A percentile compares a stretch with the other conserved stretches of the same genome.
phyloP scores from a whole-genome alignment of 2,888 invertebrate species.

The Eilema griseolum region DNA sequence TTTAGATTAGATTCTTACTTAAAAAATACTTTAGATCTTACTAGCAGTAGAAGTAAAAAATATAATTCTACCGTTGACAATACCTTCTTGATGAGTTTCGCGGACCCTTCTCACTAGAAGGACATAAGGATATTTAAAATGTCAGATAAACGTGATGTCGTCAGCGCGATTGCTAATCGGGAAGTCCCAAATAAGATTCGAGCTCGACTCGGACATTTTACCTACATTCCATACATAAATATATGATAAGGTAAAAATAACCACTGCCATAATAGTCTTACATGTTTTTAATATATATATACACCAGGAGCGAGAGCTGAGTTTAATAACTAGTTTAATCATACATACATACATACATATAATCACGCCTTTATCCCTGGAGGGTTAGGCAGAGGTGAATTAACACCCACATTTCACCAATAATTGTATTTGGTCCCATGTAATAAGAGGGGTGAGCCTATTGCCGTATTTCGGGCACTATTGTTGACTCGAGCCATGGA shows the following conservation, averaged over 20 bases:
- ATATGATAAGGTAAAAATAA: background rate
- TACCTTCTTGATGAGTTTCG: slow-evolving; percentile 1
- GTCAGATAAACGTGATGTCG: background rate
- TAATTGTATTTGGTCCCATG: too few relatives aligned
- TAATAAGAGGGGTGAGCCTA: too few relatives aligned
- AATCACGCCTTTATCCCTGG: too few relatives aligned
- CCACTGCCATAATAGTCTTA: background rate
- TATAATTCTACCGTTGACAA: background rate
- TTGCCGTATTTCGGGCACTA: too few relatives aligned
- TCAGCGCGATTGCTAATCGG: slow-evolving; percentile 3
- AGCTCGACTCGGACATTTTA: too few relatives aligned
- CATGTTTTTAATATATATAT: background rate
- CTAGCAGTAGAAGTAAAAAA: background rate
- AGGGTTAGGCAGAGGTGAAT: too few relatives aligned
- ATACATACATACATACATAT: too few relatives aligned
- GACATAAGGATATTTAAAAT: background rate
- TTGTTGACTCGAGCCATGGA: too few relatives aligned
- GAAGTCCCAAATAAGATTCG: slow-evolving; percentile 5
- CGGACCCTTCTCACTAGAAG: background rate
- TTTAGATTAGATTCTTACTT: background rate
- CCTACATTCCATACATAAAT: background rate
- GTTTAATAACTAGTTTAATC: too few relatives aligned
- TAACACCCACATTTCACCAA: too few relatives aligned
- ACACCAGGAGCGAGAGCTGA: background rate
- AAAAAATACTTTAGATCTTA: background rate